A percentile compares a stretch with the other conserved stretches of the same genome.
These are phyloP conservation scores for Lanius collurio DNA, from an alignment of 2,113 vertebrate species.

Conservation along the genomic window DNA sequence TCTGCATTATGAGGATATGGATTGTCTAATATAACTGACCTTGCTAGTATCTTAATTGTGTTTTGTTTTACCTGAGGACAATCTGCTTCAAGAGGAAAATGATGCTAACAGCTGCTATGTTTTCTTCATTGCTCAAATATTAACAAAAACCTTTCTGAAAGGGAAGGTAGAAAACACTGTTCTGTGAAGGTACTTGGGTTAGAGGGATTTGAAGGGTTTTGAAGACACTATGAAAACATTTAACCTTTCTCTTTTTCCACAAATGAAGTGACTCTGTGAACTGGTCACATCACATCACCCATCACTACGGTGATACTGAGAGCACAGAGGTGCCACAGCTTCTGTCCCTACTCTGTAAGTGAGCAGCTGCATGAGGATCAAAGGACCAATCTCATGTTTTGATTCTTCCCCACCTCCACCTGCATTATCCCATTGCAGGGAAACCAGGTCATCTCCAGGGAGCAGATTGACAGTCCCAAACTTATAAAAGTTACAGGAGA, in stretches of 20 bases:
- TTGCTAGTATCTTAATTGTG: constrained; percentile 1
- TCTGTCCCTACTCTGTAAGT: fast-evolving
- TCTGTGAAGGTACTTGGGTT: not conserved
- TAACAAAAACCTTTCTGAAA: not conserved
- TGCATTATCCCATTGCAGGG: not conserved
- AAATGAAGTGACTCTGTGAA: not conserved
- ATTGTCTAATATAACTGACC: constrained; percentile 24
- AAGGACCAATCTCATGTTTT: fast-evolving
- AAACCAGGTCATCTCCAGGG: not conserved
- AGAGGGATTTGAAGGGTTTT: not conserved
- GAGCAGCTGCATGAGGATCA: not conserved
- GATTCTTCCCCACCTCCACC: not conserved
- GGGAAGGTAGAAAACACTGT: not conserved
- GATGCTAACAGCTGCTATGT: not conserved
- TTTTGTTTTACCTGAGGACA: constrained; percentile 48
- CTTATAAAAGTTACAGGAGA: not conserved
- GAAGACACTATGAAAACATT: not conserved
- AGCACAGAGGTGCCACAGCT: fast-evolving
- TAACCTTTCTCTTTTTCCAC: not conserved
- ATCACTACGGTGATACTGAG: not conserved
- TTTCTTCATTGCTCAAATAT: constrained; percentile 30
- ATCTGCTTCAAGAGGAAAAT: not conserved
- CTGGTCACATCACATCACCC: not conserved
- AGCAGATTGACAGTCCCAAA: not conserved
- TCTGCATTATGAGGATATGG: constrained; percentile 4